phyloP scores from a whole-genome alignment of 2,888 invertebrate genomes.

The Nesidiocoris tenuis region DNA sequence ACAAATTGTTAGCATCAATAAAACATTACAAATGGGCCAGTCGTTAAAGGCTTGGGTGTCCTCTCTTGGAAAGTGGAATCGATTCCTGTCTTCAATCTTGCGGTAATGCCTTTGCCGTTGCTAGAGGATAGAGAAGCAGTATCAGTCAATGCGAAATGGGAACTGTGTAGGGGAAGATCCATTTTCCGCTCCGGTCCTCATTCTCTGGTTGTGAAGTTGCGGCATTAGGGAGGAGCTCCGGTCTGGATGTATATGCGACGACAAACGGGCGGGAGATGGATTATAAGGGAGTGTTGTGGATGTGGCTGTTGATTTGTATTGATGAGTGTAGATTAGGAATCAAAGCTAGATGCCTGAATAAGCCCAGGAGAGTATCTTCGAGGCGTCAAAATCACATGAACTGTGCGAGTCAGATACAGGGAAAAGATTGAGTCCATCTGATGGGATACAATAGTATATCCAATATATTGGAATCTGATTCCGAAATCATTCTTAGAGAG shows the following conservation, averaged over 20 bases:
- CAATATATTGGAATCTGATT: too few relatives aligned
- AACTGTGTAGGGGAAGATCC: background rate
- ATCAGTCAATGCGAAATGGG: slow-evolving; percentile 7
- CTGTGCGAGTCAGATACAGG: too few relatives aligned
- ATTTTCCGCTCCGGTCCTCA: background rate
- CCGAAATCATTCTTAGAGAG: too few relatives aligned
- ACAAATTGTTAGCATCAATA: slow-evolving; percentile 34
- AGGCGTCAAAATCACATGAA: too few relatives aligned
- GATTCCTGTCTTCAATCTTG: slow-evolving; percentile 38
- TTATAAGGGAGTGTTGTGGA: too few relatives aligned
- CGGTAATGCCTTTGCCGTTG: slow-evolving; percentile 21
- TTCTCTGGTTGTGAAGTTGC: background rate
- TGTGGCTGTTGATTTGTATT: too few relatives aligned
- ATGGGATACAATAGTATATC: too few relatives aligned
- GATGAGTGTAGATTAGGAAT: too few relatives aligned
- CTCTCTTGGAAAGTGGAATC: slow-evolving; percentile 30
- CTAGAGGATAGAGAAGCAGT: background rate
- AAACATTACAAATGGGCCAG: slow-evolving; percentile 33
- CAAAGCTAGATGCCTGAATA: too few relatives aligned
- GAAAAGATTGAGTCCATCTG: too few relatives aligned
- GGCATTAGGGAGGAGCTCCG: background rate
- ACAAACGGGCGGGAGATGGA: too few relatives aligned
- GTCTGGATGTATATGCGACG: background rate
- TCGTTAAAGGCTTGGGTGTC: slow-evolving; percentile 5
- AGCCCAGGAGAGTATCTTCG: too few relatives aligned